A percentile compares a stretch with the other conserved stretches of the same genome.
Conservation (phyloP, 2,797 vertebrate species). For the Pangasius mekongensis region DNA sequence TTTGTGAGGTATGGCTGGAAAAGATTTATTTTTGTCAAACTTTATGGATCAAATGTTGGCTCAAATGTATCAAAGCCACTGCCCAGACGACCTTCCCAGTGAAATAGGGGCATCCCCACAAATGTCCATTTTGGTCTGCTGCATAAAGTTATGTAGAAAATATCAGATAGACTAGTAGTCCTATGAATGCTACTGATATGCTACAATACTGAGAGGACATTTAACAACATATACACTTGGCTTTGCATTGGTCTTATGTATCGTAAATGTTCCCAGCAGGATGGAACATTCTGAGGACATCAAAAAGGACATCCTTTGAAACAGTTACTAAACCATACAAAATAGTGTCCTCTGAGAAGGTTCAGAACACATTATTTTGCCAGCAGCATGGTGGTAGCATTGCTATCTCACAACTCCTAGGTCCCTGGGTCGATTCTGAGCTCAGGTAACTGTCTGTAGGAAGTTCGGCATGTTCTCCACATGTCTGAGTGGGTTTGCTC, state of each 20-base stretch:
- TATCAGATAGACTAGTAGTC: not conserved
- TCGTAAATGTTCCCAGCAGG: not conserved
- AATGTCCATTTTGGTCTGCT: not conserved
- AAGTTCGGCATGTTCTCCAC: not conserved
- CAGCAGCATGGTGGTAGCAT: not conserved
- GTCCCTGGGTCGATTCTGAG: not conserved
- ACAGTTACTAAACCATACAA: not conserved
- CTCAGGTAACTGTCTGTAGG: not conserved
- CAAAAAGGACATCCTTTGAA: not conserved
- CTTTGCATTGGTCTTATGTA: not conserved
- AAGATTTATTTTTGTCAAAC: not conserved
- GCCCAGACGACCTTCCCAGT: not conserved
- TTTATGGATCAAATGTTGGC: not conserved
- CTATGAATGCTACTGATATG: not conserved
- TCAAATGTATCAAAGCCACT: not conserved
- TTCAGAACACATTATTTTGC: not conserved
- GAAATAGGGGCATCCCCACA: not conserved
- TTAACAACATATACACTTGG: not conserved
- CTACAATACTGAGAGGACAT: not conserved
- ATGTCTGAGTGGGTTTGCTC: not conserved
- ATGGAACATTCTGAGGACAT: not conserved
- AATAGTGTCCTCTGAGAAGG: not conserved
- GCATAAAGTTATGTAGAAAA: not conserved
- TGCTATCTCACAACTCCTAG: not conserved
- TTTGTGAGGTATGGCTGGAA: conserved; percentile 6